These are phyloP conservation scores for Jaculus jaculus DNA, from an alignment of 2,113 vertebrate species.

Conservation along the genomic window DNA sequence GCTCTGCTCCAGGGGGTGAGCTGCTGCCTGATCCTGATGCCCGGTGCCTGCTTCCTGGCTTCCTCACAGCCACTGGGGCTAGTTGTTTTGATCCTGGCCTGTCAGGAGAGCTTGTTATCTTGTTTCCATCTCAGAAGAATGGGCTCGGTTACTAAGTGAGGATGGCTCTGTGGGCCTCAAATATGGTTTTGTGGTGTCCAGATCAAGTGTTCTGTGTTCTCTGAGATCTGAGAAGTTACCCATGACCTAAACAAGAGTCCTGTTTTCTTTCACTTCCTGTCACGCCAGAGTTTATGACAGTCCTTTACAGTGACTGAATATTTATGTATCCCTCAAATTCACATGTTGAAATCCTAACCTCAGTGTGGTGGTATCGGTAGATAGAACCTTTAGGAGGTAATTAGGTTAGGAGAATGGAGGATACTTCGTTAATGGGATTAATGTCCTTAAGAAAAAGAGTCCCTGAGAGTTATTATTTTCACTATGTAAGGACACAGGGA, in stretches of 20 bases:
- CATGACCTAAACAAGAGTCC: not conserved
- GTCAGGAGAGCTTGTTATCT: too few relatives aligned
- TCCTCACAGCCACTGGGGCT: too few relatives aligned
- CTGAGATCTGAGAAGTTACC: not conserved
- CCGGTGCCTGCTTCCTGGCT: conserved; percentile 10
- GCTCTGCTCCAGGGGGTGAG: not conserved
- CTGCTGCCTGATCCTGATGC: not conserved
- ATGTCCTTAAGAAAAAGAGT: not conserved
- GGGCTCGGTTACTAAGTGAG: not conserved
- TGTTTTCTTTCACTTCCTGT: not conserved
- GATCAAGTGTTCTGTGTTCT: not conserved
- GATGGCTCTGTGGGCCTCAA: too few relatives aligned
- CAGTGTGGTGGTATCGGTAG: not conserved
- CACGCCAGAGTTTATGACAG: not conserved
- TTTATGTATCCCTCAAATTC: not conserved
- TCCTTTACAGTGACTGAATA: not conserved
- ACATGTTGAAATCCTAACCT: not conserved
- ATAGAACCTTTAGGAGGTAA: not conserved
- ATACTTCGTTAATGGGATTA: not conserved
- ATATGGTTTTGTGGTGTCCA: too few relatives aligned
- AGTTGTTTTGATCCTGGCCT: not conserved
- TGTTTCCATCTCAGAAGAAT: not conserved
- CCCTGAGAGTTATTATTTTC: not conserved
- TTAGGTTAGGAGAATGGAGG: not conserved
- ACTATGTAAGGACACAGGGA: not conserved